Percentiles rank a stretch among this genome's conserved stretches.
Conservation (phyloP, 2,797 vertebrate species). For the Acipenser transmontanus region DNA sequence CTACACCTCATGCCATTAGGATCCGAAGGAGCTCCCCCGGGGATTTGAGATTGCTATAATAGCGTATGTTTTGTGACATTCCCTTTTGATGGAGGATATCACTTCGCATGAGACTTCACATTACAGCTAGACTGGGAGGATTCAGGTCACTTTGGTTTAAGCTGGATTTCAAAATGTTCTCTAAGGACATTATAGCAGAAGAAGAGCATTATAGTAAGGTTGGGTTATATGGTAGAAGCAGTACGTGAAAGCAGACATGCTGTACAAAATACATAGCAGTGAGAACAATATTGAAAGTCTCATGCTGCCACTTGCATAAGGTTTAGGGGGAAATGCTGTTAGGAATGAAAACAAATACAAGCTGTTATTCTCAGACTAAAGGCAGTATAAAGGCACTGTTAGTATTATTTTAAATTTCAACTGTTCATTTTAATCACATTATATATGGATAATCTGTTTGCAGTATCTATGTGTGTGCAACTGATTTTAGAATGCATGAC, state of each 20-base stretch:
- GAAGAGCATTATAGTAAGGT: constrained; percentile 48
- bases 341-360: constrained; percentile 72
- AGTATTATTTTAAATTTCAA: no score
- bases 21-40: constrained; percentile 35
- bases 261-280: no score
- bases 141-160: constrained; percentile 54
- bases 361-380: constrained; percentile 57
- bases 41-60: constrained; percentile 49
- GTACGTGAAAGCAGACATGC: no score
- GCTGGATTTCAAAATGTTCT: constrained; percentile 61
- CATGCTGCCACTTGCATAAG: constrained; percentile 19
- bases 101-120: constrained; percentile 69
- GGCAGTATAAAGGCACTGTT: constrained; percentile 65
- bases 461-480: no score
- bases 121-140: constrained; percentile 51
- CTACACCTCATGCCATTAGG: constrained; percentile 14
- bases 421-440: no score
- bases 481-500: no score
- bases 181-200: constrained; percentile 48
- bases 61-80: constrained; percentile 59
- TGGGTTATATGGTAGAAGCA: constrained; percentile 11
- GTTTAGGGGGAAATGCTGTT: constrained; percentile 62
- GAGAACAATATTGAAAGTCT: no score
- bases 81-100: constrained; percentile 67
- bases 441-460: no score